Conservation (phyloP, 2,113 vertebrate species). For the Nycticryphes semicollaris region DNA sequence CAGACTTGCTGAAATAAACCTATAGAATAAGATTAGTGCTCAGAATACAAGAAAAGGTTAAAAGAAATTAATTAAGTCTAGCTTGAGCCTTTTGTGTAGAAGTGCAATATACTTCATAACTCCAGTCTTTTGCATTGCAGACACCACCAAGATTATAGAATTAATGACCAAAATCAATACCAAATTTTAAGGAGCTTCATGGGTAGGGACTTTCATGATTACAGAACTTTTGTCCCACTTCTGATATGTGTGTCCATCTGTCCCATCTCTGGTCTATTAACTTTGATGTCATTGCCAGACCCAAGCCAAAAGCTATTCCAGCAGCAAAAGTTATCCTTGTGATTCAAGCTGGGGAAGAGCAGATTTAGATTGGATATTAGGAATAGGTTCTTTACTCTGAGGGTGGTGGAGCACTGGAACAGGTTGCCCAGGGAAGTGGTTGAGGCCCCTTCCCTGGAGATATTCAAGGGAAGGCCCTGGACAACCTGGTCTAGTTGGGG, state of each 20-base stretch:
- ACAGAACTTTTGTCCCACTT: neutral
- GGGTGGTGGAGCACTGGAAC: too few relatives aligned
- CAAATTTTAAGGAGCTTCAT: neutral
- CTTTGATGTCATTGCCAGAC: neutral
- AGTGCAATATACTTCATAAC: neutral
- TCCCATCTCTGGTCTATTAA: neutral
- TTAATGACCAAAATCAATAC: neutral
- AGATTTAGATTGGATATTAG: too few relatives aligned
- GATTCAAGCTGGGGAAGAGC: too few relatives aligned
- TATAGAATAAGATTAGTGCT: neutral
- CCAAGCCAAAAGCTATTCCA: neutral
- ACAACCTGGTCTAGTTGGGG: too few relatives aligned
- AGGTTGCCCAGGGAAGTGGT: too few relatives aligned
- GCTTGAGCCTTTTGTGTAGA: neutral
- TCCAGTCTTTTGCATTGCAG: neutral
- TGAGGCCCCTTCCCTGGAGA: too few relatives aligned
- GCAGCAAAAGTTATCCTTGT: neutral
- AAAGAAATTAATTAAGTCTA: neutral
- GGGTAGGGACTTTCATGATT: neutral
- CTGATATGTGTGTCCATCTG: neutral
- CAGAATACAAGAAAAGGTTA: neutral
- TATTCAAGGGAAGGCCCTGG: too few relatives aligned
- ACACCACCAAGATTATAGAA: neutral
- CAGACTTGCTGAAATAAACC: neutral
- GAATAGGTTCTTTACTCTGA: too few relatives aligned